Evolutionary conservation across 2,797 vertebrate species (phyloP), one percentile per base, ranked within the genome.

Genomic region (Acanthurus tractus): DNA sequence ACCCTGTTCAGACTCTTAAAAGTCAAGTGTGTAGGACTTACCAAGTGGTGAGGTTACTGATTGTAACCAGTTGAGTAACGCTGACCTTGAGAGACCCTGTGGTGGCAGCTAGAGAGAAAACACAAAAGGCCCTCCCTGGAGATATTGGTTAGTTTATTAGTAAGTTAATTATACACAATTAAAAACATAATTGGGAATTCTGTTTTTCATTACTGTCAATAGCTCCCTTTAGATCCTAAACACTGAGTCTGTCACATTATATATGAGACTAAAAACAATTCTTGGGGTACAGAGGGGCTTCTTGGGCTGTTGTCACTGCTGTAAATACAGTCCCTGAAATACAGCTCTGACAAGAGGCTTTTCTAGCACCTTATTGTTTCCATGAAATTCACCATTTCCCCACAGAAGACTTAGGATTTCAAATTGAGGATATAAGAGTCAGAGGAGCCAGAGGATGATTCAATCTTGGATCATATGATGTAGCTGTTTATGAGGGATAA

Each of bases 341-440:
- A 3, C 42, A 64, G 13, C 63, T 82, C 38, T 74, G 18, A 84
- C 73, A 73, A 55, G 66, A 46, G 49, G 22, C 55, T 74, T 56
- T 72, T 67, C 38, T 48, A 81, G 70, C 63, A 62, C 72, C 74
- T 80, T 76, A 70, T 87, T 86, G 82, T 84, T 86, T 29, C 29
- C 74, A 77, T 63, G 67, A 55, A 78, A 78, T n/a, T 15, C 40
- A 78, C 52, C 55, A 72, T 76, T 84, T 85, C 71, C 71, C 85
- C 70, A 49, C 74, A 82, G 69, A 81, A 63, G 58, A 83, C 54
- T 65, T 36, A 3, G 29, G 38, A 25, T 81, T 86, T 81, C 66
- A 71, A 68, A 49, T 34, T 34, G 20, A 79, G 62, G 22, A 78
- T 93, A 94, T 92, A 79, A 93, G 91, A 92, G 79, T 88, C 93